Base-by-base conservation (phyloP, 2,797 vertebrate species). In the Acropternis orthonyx region DNA sequence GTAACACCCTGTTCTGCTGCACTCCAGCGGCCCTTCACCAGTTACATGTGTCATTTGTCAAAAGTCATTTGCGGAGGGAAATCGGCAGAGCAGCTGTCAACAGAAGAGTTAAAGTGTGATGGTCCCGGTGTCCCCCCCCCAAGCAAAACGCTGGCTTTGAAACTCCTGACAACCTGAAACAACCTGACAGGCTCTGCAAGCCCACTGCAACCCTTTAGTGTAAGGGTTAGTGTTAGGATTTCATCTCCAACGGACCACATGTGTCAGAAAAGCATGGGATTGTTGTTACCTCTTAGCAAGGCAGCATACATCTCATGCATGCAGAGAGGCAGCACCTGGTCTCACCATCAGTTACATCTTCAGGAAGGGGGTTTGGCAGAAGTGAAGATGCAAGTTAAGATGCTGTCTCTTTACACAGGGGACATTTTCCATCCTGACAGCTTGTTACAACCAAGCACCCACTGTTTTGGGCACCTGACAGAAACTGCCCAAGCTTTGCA, bases 31-130 rank as follows among this genome's bases (percentile, higher is more conserved):
- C 74, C 92, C 74, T 89, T 92, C 82, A 81, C 44, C 26, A 34
- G 6, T 73, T 59, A n/a, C n/a, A n/a, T n/a, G n/a, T n/a, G n/a
- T n/a, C n/a, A n/a, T n/a, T n/a, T n/a, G n/a, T n/a, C n/a, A 49
- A 56, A 66, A 88, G 49, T 56, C 28, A 30, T 79, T 62, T 91
- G 69, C 63, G 71, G 85, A 76, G 34, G 52, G 37, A 86, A 92
- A 93, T 78, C 56, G 66, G 73, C 68, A 92, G 65, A 91, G 85
- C 84, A 89, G 72, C 66, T 92, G 39, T 66, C 93, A 95, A 71
- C 76, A 63, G 61, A 68, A 83, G 61, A 87, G 56, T 49, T 77
- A 54, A 54, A 89, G 86, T 2, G 14, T 26, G 30, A 84, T 15
- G 56, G 85, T 67, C 59, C 61, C 26, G n/a, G 56, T 85, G 72